Evolutionary conservation across 2,113 vertebrate species (phyloP).

Genomic region (Anas platyrhynchos): DNA sequence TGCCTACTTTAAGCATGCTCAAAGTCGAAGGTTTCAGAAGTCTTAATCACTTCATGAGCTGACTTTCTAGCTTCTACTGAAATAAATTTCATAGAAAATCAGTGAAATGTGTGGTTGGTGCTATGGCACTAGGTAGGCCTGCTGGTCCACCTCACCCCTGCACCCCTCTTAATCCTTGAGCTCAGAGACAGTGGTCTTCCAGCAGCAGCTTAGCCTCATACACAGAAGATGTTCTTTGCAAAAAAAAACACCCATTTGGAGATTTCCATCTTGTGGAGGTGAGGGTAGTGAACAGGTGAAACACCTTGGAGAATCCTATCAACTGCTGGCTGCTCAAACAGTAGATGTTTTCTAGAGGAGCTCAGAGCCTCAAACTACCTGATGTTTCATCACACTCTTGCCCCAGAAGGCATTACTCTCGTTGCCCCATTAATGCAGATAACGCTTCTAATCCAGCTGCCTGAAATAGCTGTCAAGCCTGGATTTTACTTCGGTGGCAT

Average conservation of each 20-base stretch:
- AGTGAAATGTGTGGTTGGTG: neutral
- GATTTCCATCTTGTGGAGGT: neutral
- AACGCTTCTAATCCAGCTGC: slow-evolving; percentile 50
- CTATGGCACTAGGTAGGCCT: neutral
- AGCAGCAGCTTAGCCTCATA: neutral
- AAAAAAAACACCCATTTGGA: neutral
- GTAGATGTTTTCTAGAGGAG: neutral
- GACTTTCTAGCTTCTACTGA: neutral
- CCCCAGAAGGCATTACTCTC: neutral
- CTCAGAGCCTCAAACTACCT: neutral
- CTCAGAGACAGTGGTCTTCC: neutral
- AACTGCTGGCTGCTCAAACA: neutral
- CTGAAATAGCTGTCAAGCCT: slow-evolving; percentile 49
- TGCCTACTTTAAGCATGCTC: neutral
- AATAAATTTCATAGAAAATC: neutral
- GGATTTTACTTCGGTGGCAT: neutral
- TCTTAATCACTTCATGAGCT: neutral
- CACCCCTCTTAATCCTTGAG: neutral
- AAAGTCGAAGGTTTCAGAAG: neutral
- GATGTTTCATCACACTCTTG: neutral
- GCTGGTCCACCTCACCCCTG: neutral
- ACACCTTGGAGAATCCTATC: neutral
- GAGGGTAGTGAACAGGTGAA: neutral
- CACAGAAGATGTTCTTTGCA: neutral
- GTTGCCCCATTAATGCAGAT: slow-evolving; percentile 50